Percentiles rank a stretch among this genome's conserved stretches.
These are phyloP conservation scores for Sitta europaea DNA, from an alignment of 2,113 vertebrate species.

Conservation along the genomic window DNA sequence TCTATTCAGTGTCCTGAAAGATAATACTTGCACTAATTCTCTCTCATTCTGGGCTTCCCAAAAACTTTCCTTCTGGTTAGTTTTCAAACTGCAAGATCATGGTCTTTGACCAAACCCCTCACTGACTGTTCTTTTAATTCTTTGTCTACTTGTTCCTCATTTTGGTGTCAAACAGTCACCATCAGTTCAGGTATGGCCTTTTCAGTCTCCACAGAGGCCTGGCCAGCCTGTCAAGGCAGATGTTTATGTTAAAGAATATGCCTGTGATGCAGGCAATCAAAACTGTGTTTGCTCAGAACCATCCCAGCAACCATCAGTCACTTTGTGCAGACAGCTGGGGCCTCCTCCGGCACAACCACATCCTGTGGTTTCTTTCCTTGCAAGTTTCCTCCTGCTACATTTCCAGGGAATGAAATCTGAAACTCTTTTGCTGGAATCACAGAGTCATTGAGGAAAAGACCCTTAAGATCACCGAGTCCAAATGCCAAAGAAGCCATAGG, in stretches of 20 bases:
- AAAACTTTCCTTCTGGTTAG: background rate
- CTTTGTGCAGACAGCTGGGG: background rate
- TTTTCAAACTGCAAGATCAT: background rate
- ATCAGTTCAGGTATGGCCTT: background rate
- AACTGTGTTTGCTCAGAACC: background rate
- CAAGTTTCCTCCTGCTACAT: background rate
- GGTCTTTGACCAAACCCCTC: background rate
- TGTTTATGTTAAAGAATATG: background rate
- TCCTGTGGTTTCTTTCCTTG: background rate
- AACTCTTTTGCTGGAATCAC: background rate
- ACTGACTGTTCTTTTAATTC: background rate
- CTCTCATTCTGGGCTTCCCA: background rate
- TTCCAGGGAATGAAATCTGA: background rate
- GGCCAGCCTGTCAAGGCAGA: background rate
- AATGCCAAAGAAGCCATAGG: fast-evolving
- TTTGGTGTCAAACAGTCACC: background rate
- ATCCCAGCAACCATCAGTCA: background rate
- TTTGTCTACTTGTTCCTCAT: background rate
- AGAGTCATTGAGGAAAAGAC: background rate
- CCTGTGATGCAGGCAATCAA: background rate
- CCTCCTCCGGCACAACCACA: background rate
- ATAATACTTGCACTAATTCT: background rate
- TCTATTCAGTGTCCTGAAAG: background rate
- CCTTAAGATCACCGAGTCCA: background rate
- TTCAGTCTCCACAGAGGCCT: background rate